Base-by-base conservation (phyloP, 2,888 invertebrate species). In the Hartigia nigra region DNA sequence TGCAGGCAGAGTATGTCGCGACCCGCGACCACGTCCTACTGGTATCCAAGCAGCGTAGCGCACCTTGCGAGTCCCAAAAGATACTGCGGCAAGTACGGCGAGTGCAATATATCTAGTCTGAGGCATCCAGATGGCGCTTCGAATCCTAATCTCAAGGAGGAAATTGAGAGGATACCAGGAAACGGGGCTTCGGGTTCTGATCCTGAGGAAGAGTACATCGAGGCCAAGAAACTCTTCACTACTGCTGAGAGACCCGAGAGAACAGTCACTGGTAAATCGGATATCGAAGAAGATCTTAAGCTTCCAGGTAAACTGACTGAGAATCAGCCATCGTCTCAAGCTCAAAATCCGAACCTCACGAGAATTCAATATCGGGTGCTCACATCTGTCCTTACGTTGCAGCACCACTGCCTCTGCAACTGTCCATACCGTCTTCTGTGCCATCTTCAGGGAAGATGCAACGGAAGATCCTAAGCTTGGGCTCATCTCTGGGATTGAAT, bases 121-220 rank as follows among this genome's bases (percentile, higher is more conserved):
- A 94, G 97, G 82, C 97, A 97, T 92, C 98, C 98, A 9, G 98
- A 98, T 88, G 98, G 98, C 75, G 97, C 98, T 76, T 98, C 98
- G 35, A 98, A 98, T 93, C 98, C 98, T 31, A 97, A 97, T 92
- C 93, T 98, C 86, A 94, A 95, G 79, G 96, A 95, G 90, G 95
- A 95, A 91, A 91, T 92, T 77, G 93, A 93, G 85, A 93, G 94
- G 87, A 91, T 94, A 83, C 94, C 95, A 1, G 95, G 94, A 23
- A 95, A 93, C 81, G 95, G 94, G 9, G 94, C 94, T 12, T 93
- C 94, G n/a, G 93, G 91, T 80, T 93, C 93, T n/a, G 94, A 94
- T 90, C 93, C 93, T 79, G 94, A 94, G 77, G 91, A 91, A 80
- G 91, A 91, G 81, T 92, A 91, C 82, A 85, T 91, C 91, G 86